These are phyloP conservation scores for Venustoraphidia nigricollis DNA, from an alignment of 2,888 invertebrate species.

Conservation along the genomic window DNA sequence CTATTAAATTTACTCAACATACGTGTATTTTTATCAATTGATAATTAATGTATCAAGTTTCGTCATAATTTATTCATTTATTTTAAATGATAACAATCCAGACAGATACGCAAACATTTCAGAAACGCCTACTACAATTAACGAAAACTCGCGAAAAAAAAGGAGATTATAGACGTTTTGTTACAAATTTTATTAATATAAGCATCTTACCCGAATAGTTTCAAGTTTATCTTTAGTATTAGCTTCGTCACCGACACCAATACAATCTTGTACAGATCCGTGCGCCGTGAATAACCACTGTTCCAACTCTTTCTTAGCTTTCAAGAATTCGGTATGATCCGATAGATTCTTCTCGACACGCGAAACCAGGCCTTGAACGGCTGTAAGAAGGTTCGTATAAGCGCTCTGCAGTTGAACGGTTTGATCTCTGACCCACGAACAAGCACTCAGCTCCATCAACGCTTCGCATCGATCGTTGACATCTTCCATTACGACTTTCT, in stretches of 20 bases:
- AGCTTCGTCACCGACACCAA: conserved; percentile 63
- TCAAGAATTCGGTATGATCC: conserved; percentile 81
- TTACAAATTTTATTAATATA: background rate
- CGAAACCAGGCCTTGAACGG: conserved; percentile 66
- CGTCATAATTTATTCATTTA: no score
- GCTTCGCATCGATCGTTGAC: conserved; percentile 76
- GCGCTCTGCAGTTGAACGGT: conserved; percentile 70
- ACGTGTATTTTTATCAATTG: no score
- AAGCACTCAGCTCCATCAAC: conserved; percentile 73
- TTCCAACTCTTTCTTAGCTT: conserved; percentile 69
- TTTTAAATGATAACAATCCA: no score
- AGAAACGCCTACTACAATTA: no score
- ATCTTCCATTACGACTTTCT: conserved; percentile 67
- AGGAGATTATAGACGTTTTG: no score
- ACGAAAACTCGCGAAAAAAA: no score
- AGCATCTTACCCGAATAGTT: conserved; percentile 47
- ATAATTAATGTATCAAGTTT: no score
- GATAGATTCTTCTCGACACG: conserved; percentile 81
- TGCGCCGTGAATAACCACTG: conserved; percentile 72
- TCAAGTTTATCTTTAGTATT: conserved; percentile 68
- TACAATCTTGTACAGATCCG: conserved; percentile 67
- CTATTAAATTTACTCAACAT: background rate
- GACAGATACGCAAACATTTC: no score
- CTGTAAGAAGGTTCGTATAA: conserved; percentile 63
- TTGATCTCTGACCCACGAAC: conserved; percentile 71